phyloP scores from a whole-genome alignment of 2,797 vertebrate species.

The Acrossocheilus wenchowensis region DNA sequence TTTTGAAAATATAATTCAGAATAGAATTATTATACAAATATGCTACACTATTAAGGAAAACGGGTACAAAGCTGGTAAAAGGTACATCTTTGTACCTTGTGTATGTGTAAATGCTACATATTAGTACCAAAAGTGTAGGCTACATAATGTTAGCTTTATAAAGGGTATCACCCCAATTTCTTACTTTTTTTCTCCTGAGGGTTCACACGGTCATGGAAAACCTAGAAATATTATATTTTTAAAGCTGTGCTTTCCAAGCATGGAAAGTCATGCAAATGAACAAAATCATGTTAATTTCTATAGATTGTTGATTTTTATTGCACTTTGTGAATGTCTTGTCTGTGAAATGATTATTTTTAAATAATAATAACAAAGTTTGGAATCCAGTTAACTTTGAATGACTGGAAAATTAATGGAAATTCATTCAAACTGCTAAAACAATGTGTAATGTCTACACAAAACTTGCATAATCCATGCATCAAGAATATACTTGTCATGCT shows the following conservation, averaged over 20 bases:
- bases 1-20: not conserved
- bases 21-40: not conserved
- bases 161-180: not conserved
- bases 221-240: not conserved
- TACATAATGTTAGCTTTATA: not conserved
- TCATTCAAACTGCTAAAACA: not conserved
- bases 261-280: not conserved
- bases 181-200: not conserved
- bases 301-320: too few species aligned
- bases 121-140: not conserved
- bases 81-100: not conserved
- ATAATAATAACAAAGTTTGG: not conserved
- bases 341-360: not conserved
- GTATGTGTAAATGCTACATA: not conserved
- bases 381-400: not conserved
- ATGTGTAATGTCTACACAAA: not conserved
- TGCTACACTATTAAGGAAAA: not conserved
- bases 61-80: not conserved
- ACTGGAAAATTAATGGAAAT: not conserved
- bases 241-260: not conserved
- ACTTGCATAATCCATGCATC: not conserved
- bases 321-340: not conserved
- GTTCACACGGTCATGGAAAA: not conserved
- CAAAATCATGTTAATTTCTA: not conserved
- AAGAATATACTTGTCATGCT: not conserved